Evolutionary conservation across 2,888 invertebrate genomes (phyloP).

Genomic region (Hirtodrosophila confusa): DNA sequence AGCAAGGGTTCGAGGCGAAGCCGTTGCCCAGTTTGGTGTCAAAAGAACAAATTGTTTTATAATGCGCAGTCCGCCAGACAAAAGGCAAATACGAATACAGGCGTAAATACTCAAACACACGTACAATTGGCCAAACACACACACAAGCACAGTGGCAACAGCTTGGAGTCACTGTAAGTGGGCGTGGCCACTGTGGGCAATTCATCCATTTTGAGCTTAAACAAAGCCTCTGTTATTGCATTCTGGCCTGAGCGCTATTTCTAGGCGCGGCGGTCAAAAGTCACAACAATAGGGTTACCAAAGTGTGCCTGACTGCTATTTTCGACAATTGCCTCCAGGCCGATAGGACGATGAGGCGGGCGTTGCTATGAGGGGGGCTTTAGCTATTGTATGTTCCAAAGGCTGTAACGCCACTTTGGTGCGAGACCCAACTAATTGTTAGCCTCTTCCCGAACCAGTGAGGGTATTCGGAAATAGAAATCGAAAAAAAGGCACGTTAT

Average conservation of each 20-base stretch:
- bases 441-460: not conserved
- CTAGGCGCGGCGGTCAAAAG: constrained; percentile 54
- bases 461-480: not conserved
- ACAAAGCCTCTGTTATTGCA: constrained; percentile 54
- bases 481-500: constrained; percentile 29
- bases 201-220: constrained; percentile 46
- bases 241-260: constrained; percentile 19
- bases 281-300: constrained; percentile 46
- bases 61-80: constrained; percentile 65
- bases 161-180: constrained; percentile 14
- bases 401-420: constrained; percentile 21
- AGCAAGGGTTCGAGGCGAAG: constrained; percentile 21
- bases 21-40: constrained; percentile 65
- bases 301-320: constrained; percentile 5
- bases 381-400: constrained; percentile 10
- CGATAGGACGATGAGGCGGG: no score
- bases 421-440: constrained; percentile 58
- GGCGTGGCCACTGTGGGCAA: constrained; percentile 24
- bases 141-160: constrained; percentile 27
- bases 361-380: not conserved
- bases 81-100: constrained; percentile 59
- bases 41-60: constrained; percentile 79
- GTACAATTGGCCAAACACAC: constrained; percentile 15
- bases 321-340: constrained; percentile 13
- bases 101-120: constrained; percentile 6